These are phyloP conservation scores for Chionomys nivalis DNA, from an alignment of 2,113 vertebrate genomes.

Conservation along the genomic window DNA sequence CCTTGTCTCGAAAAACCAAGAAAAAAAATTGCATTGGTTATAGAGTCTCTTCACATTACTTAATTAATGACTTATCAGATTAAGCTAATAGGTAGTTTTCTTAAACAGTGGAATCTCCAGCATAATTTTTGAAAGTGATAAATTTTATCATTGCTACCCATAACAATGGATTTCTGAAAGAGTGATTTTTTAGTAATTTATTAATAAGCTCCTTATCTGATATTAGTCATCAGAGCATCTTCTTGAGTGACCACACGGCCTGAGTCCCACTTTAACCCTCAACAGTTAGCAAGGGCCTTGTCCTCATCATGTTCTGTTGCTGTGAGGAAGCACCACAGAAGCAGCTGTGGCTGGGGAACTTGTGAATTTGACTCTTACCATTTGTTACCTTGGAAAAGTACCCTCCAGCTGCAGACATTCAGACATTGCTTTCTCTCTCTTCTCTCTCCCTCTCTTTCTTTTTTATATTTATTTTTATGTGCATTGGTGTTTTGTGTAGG, in stretches of 20 bases:
- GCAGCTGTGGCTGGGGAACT: not conserved
- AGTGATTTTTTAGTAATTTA: not conserved
- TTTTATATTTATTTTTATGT: no score
- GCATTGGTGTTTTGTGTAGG: no score
- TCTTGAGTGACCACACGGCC: not conserved
- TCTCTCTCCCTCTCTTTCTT: no score
- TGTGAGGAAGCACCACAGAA: not conserved
- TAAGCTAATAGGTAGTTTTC: constrained; percentile 23
- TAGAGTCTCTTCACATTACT: no score
- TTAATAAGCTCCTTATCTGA: not conserved
- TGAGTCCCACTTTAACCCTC: not conserved
- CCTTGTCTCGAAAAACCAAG: not conserved
- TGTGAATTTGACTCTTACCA: not conserved
- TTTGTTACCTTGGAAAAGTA: not conserved
- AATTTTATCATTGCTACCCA: constrained; percentile 18
- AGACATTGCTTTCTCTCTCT: no score
- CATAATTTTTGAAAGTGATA: constrained; percentile 46
- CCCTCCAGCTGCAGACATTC: not conserved
- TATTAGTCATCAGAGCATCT: not conserved
- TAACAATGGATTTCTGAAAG: not conserved
- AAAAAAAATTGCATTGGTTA: not conserved
- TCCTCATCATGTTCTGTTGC: not conserved
- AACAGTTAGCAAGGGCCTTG: not conserved
- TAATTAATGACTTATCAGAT: not conserved
- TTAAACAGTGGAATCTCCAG: constrained; percentile 14